A percentile compares a stretch with the other conserved stretches of the same genome.
phyloP scores from a whole-genome alignment of 2,888 invertebrate genomes.

The Eustalomyia histrio region DNA sequence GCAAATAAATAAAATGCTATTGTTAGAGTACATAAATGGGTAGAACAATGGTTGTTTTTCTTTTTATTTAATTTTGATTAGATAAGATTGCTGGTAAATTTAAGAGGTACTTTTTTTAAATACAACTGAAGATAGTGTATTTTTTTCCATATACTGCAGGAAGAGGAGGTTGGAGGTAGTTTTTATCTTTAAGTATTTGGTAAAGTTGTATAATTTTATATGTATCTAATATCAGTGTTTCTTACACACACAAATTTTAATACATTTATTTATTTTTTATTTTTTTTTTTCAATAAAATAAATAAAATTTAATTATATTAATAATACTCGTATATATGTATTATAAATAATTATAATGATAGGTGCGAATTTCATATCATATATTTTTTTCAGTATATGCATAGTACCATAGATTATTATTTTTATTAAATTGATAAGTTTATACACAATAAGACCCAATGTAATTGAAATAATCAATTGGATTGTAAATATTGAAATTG shows the following conservation, averaged over 20 bases:
- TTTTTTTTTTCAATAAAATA: no score
- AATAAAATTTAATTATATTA: no score
- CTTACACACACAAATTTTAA: no score
- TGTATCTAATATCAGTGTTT: no score
- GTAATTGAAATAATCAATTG: slow-evolving; percentile 6
- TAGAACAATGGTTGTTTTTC: slow-evolving; percentile 10
- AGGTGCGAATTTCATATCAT: no score
- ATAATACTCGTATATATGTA: no score
- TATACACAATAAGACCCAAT: background rate
- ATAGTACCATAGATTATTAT: background rate
- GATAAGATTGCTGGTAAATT: slow-evolving; percentile 31
- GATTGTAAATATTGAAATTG: slow-evolving; percentile 28
- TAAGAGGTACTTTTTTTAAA: slow-evolving; percentile 15
- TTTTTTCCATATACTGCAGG: background rate
- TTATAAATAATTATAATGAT: no score
- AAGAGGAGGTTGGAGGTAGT: background rate
- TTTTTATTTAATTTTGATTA: slow-evolving; percentile 35
- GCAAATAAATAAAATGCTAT: slow-evolving; percentile 17
- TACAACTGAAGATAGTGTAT: background rate
- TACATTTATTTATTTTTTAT: no score
- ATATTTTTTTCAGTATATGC: background rate
- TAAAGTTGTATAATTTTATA: no score
- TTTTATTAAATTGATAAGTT: slow-evolving; percentile 15
- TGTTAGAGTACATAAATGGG: slow-evolving; percentile 18
- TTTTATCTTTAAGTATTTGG: background rate